Percentiles rank a stretch among this genome's conserved stretches.
Conservation (phyloP, 2,113 vertebrate species). For the Apodemus speciosus region DNA sequence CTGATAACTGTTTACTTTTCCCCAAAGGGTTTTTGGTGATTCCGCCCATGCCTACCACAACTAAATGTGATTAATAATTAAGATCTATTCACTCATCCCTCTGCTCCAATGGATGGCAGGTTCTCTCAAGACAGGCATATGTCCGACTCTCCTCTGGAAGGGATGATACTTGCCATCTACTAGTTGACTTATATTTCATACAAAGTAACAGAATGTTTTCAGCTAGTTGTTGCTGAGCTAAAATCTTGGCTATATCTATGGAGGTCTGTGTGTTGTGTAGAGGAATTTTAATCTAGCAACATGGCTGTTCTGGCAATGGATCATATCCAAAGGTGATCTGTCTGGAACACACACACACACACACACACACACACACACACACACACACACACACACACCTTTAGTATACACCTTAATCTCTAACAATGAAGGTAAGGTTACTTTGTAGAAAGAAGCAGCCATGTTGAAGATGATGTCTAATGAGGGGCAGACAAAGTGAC, state of each 20-base stretch:
- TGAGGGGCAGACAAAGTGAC: no score
- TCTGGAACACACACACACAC: no score
- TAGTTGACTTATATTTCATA: neutral
- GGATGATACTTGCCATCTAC: neutral
- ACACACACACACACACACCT: no score
- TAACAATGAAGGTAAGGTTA: no score
- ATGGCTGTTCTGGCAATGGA: no score
- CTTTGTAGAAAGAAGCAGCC: no score
- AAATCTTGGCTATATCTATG: neutral
- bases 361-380: no score
- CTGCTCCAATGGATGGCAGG: neutral
- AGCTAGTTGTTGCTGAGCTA: neutral
- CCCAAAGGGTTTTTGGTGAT: neutral
- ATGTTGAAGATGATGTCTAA: no score
- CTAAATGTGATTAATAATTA: neutral
- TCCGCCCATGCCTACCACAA: neutral
- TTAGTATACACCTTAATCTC: no score
- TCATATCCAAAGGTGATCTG: no score
- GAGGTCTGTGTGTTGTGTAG: neutral
- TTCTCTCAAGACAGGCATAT: neutral
- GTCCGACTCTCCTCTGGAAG: neutral
- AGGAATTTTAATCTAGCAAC: no score
- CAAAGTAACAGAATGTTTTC: neutral
- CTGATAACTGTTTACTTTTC: neutral
- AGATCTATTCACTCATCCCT: neutral